These are phyloP conservation scores for Drosophila micromelanica DNA, from an alignment of 1,140 invertebrate species.

Conservation along the genomic window DNA sequence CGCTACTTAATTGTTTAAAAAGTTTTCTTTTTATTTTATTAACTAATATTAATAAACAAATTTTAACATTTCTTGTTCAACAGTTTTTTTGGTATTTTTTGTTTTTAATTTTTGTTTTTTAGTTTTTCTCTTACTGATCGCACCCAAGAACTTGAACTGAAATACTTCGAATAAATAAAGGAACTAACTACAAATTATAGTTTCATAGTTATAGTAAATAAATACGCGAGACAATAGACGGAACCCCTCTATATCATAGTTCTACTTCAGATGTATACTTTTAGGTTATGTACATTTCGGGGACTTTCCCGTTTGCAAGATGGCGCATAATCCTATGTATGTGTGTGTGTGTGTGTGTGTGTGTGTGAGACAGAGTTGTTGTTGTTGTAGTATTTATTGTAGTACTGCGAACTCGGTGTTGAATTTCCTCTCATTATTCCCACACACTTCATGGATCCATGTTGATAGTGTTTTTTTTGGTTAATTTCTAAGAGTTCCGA, in stretches of 20 bases:
- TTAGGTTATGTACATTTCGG: conserved; percentile 69
- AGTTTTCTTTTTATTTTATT: conserved; percentile 61
- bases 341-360: conserved; percentile 10
- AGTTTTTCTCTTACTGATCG: conserved; percentile 12
- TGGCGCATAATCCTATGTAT: conserved; percentile 28
- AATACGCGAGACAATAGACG: conserved; percentile 49
- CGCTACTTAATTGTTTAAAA: conserved; percentile 80
- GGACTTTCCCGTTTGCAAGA: conserved; percentile 33
- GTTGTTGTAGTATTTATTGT: conserved; percentile 14
- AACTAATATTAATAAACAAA: conserved; percentile 80
- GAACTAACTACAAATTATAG: conserved; percentile 43
- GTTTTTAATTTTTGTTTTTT: conserved; percentile 5
- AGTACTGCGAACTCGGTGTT: conserved; percentile 37
- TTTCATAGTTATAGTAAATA: conserved; percentile 32
- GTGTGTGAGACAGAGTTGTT: conserved; percentile 31
- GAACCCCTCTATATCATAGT: conserved; percentile 15
- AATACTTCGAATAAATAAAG: conserved; percentile 18
- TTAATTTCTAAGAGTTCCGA: conserved; percentile 61
- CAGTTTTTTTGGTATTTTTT: conserved; percentile 42
- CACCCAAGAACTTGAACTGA: conserved; percentile 42
- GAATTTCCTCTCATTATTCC: conserved; percentile 13
- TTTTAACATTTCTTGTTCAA: conserved; percentile 63
- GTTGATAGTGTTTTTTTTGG: conserved; percentile 40
- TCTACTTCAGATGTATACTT: conserved; percentile 34
- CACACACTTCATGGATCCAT: conserved; percentile 10